These are phyloP conservation scores for Drosophila gunungcola DNA, from an alignment of 1,140 invertebrate species.

Conservation along the genomic window DNA sequence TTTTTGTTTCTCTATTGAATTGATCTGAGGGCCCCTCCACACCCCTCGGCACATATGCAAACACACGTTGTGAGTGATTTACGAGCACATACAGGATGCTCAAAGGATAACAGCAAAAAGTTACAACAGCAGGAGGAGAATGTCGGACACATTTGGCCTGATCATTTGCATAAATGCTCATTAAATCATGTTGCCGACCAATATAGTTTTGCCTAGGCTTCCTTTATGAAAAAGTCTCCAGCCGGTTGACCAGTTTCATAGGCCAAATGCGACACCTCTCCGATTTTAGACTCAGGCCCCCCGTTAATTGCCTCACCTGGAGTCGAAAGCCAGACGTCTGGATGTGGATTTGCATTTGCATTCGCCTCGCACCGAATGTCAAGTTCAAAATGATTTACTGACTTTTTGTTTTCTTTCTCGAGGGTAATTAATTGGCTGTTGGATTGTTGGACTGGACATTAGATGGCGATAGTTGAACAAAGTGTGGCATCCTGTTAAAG, in stretches of 20 bases:
- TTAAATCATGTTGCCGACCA: slow-evolving; percentile 71
- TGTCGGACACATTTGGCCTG: slow-evolving; percentile 46
- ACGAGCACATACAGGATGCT: slow-evolving; percentile 56
- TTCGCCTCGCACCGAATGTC: slow-evolving; percentile 68
- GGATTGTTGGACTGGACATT: slow-evolving; percentile 20
- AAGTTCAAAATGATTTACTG: slow-evolving; percentile 81
- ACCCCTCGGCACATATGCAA: slow-evolving; percentile 47
- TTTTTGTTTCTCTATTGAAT: slow-evolving; percentile 39
- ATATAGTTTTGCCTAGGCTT: slow-evolving; percentile 41
- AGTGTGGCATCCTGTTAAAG: slow-evolving; percentile 26
- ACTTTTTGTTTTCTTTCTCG: slow-evolving; percentile 61
- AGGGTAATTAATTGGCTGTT: slow-evolving; percentile 65
- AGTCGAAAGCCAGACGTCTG: slow-evolving; percentile 23
- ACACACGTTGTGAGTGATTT: slow-evolving; percentile 69
- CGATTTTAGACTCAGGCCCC: slow-evolving; percentile 17
- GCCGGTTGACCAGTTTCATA: slow-evolving; percentile 61
- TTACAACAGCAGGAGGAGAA: slow-evolving; percentile 19
- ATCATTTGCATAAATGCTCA: slow-evolving; percentile 79
- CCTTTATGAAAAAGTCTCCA: slow-evolving; percentile 38
- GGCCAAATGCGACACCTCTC: slow-evolving; percentile 29
- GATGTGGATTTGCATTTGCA: slow-evolving; percentile 55
- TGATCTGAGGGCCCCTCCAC: slow-evolving; percentile 26
- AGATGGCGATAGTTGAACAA: slow-evolving; percentile 28
- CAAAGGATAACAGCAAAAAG: slow-evolving; percentile 51
- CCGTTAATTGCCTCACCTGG: slow-evolving; percentile 44